These are phyloP conservation scores for Willowsia nigromaculata DNA, from an alignment of 2,888 invertebrate species.

Conservation along the genomic window DNA sequence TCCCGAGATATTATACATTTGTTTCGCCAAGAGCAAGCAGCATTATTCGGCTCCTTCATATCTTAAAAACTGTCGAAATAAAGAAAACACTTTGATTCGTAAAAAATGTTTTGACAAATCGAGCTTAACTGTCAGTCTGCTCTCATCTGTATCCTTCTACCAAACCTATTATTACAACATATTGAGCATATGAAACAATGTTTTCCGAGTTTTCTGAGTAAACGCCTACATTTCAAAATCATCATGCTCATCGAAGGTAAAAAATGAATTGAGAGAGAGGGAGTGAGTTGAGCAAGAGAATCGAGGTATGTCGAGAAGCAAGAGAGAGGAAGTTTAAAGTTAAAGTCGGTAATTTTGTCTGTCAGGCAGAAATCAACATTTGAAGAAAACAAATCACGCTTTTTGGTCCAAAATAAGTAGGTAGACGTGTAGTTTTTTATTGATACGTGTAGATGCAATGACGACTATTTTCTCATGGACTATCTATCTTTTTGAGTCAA, in stretches of 20 bases:
- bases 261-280: constrained; percentile 41
- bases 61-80: constrained; percentile 12
- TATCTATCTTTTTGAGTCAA: constrained; percentile 55
- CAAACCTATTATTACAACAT: constrained; percentile 52
- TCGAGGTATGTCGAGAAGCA: neutral
- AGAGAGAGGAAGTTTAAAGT: constrained; percentile 34
- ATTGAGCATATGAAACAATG: constrained; percentile 12
- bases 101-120: constrained; percentile 51
- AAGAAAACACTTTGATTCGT: constrained; percentile 16
- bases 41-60: too few relatives aligned
- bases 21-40: too few relatives aligned
- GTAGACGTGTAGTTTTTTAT: constrained; percentile 19
- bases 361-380: constrained; percentile 39
- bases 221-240: constrained; percentile 53
- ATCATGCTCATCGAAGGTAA: constrained; percentile 56
- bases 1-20: too few relatives aligned
- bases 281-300: neutral
- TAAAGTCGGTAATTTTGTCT: constrained; percentile 46
- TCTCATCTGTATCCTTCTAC: constrained; percentile 57
- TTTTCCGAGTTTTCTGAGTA: constrained; percentile 13
- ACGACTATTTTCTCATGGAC: neutral
- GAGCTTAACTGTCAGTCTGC: constrained; percentile 38
- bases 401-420: neutral
- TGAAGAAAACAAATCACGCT: constrained; percentile 48
- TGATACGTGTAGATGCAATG: neutral